Conservation (phyloP, 2,797 vertebrate genomes). For the Myripristis murdjan region DNA sequence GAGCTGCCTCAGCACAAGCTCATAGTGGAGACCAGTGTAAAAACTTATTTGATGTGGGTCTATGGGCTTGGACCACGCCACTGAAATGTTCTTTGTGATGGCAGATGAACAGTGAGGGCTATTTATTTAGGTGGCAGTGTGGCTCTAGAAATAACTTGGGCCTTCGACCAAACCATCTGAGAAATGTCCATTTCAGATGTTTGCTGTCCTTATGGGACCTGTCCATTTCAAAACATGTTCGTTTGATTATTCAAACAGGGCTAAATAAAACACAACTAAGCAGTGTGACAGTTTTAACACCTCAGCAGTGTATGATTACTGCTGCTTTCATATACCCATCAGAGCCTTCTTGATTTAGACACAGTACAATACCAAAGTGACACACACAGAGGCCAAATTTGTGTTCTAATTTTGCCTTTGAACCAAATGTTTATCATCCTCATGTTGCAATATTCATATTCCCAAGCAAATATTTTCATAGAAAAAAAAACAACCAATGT, state of each 20-base stretch:
- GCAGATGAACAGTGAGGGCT: slow-evolving; percentile 61
- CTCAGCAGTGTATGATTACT: slow-evolving; percentile 35
- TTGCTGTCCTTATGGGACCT: slow-evolving; percentile 64
- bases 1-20: slow-evolving; percentile 69
- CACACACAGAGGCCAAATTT: slow-evolving; percentile 30
- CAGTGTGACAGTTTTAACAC: slow-evolving; percentile 38
- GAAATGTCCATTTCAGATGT: slow-evolving; percentile 67
- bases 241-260: slow-evolving; percentile 41
- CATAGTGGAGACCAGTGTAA: slow-evolving; percentile 58
- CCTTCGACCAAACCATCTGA: slow-evolving; percentile 61
- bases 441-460: slow-evolving; percentile 55
- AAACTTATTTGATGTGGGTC: slow-evolving; percentile 81
- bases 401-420: slow-evolving; percentile 59
- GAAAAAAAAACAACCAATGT: slow-evolving; percentile 53
- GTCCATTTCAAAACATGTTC: slow-evolving; percentile 38
- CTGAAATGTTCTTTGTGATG: slow-evolving; percentile 71
- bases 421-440: slow-evolving; percentile 57
- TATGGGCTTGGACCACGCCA: slow-evolving; percentile 58
- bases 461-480: slow-evolving; percentile 44
- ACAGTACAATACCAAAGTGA: slow-evolving; percentile 34
- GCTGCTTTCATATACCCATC: slow-evolving; percentile 16
- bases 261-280: slow-evolving; percentile 32
- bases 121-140: slow-evolving; percentile 80
- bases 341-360: slow-evolving; percentile 16
- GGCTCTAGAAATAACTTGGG: slow-evolving; percentile 74